Evolutionary conservation across 2,113 vertebrate species (phyloP).

Genomic region (Equus quagga): DNA sequence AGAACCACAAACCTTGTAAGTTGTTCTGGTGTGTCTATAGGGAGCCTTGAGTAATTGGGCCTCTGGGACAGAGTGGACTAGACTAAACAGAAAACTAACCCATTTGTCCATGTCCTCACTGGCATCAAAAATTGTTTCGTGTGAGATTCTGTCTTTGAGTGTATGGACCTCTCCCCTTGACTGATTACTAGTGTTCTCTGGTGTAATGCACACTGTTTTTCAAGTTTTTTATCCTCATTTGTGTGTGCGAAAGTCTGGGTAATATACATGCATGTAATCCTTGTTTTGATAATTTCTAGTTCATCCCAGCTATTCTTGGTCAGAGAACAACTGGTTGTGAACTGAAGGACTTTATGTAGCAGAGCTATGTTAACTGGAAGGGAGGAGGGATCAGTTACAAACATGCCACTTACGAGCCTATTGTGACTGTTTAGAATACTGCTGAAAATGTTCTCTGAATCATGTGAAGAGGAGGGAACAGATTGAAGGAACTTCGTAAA

Average conservation of each 20-base stretch:
- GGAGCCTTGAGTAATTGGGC: neutral
- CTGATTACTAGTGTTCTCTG: neutral
- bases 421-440: neutral
- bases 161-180: neutral
- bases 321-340: neutral
- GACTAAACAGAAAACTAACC: neutral
- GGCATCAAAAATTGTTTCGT: neutral
- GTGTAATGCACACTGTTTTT: neutral
- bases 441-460: neutral
- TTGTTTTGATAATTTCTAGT: neutral
- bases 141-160: neutral
- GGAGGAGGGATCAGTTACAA: neutral
- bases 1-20: slow-evolving; percentile 80
- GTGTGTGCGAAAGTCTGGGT: neutral
- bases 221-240: neutral
- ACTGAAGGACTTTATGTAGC: neutral
- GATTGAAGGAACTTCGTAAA: neutral
- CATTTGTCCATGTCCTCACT: neutral
- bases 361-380: neutral
- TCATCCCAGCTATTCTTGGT: neutral
- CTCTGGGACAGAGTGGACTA: neutral
- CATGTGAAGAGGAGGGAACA: neutral
- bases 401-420: neutral
- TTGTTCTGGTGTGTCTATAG: neutral
- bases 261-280: neutral